phyloP scores from a whole-genome alignment of 1,140 invertebrate genomes.

The Anoplolepis gracilipes region DNA sequence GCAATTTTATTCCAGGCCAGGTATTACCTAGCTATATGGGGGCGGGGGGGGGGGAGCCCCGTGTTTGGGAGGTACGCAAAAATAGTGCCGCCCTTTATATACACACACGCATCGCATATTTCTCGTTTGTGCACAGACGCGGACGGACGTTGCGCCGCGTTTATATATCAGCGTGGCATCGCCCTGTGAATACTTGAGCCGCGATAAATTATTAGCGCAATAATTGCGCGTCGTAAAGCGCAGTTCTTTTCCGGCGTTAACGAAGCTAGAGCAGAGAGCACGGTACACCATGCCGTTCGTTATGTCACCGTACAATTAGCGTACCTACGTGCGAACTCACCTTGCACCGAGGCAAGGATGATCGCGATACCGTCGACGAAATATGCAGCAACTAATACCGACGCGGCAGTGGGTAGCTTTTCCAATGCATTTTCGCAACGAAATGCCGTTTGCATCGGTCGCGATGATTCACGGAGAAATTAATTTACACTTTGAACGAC shows the following conservation, averaged over 20 bases:
- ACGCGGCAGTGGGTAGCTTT: not conserved
- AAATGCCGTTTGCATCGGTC: constrained; percentile 3
- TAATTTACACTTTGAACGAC: constrained; percentile 32
- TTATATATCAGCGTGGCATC: constrained; percentile 43
- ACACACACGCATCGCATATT: constrained; percentile 8
- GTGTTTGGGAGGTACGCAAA: not conserved
- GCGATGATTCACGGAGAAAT: constrained; percentile 35
- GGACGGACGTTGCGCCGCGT: not conserved
- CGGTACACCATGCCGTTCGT: constrained; percentile 43
- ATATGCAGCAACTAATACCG: constrained; percentile 1
- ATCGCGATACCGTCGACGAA: constrained; percentile 66
- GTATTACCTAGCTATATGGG: constrained; percentile 7
- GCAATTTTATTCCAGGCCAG: constrained; percentile 57
- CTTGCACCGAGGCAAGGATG: not conserved
- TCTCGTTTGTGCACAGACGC: not conserved
- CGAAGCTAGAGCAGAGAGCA: constrained; percentile 39
- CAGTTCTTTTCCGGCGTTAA: constrained; percentile 62
- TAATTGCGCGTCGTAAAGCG: constrained; percentile 63
- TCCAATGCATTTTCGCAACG: not conserved
- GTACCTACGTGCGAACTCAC: constrained; percentile 2
- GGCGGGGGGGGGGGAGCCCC: too few relatives aligned
- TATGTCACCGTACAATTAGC: constrained; percentile 65
- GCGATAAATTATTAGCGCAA: constrained; percentile 70
- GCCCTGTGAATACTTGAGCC: constrained; percentile 60
- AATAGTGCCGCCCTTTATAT: constrained; percentile 38